Base-by-base conservation (phyloP, 2,888 invertebrate genomes). In the Zhuqinia jingwanae region DNA sequence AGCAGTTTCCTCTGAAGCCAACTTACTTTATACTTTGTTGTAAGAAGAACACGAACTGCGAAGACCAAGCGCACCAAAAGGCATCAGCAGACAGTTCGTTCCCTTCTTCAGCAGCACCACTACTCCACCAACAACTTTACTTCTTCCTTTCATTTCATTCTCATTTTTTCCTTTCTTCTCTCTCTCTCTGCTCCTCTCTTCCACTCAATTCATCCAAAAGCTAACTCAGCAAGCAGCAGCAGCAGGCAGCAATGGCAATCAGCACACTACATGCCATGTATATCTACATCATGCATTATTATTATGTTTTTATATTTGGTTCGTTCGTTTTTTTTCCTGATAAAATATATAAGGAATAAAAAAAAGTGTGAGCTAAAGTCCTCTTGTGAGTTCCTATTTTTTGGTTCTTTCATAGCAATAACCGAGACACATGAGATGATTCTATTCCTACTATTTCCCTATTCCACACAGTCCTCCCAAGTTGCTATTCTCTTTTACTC, bases 401-500 rank as follows among this genome's bases (percentile, higher is more conserved):
- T 84, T 76, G 50, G 36, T 45, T 78, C 77, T 58, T 42, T 77
- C 58, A 56, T 42, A 58, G 77, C 77, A 78, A 78, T 84, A 84
- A 78, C 27, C 8, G 8, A 36, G 36, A 36, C 36, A 36, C 36
- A 78, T 25, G 73, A 73, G 85, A 79, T 79, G 76, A 42, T 79
- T 79, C 58, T 20, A 60, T 75, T 36, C 36, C 36, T 36, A 42
- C 63, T 79, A 36, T 20, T 42, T 75, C 8, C 36, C 36, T 36
- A 36, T 36, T 75, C 76, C 76, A 77, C 83, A 58, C 58, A 68
- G 68, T 45, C 47, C 56, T 83, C 85, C 85, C 85, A 80, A 85
- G 85, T 85, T 76, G 80, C 79, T 80, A 80, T 85, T 85, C 85
- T 80, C 80, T 85, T n/a, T 80, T 79, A 56, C 85, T 85, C 77